Evolutionary conservation across 2,113 vertebrate species (phyloP), one percentile per base, ranked within the genome.

Genomic region (Otocyon megalotis): DNA sequence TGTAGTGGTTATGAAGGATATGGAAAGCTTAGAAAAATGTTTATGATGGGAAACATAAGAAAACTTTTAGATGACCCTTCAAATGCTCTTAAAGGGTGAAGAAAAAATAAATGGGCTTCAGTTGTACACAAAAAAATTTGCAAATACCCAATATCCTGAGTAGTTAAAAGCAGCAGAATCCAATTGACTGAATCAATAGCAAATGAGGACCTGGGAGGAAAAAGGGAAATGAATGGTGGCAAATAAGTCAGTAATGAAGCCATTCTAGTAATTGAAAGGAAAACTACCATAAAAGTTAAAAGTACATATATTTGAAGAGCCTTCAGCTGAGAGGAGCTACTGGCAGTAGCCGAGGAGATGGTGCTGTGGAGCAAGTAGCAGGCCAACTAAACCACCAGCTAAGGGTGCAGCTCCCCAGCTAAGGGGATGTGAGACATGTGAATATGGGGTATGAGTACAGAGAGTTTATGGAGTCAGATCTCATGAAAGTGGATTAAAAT

Each of bases 121-220:
- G 13, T 60, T 92, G 56, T 9, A 82, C 7, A 71, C 14, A 56
- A 43, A 79, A n/a, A 87, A 84, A 83, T 54, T 94, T 87, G 93
- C 32, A 89, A 4, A 87, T 90, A 65, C 22, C 28, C 4, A 56
- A 3, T 71, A 35, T 72, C n/a, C 80, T 71, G 69, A 93, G 17
- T 50, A 94, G 60, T 86, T 82, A 90, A 83, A 83, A 71, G 35
- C 69, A 35, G 30, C 72, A 83, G 67, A 90, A 79, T 80, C 67
- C n/a, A 0, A 37, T 95, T 48, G 26, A n/a, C 72, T 60, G 24
- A 92, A 48, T 86, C 32, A 60, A 2, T 76, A 80, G 60, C 28
- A 53, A 88, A 65, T 67, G 32, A 94, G 72, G 90, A 79, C 37
- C 35, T 87, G 76, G 2, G 24, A 71, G 65, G 74, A 97, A 87